phyloP scores from a whole-genome alignment of 2,797 vertebrate species.

The Odontamblyopus rebecca region DNA sequence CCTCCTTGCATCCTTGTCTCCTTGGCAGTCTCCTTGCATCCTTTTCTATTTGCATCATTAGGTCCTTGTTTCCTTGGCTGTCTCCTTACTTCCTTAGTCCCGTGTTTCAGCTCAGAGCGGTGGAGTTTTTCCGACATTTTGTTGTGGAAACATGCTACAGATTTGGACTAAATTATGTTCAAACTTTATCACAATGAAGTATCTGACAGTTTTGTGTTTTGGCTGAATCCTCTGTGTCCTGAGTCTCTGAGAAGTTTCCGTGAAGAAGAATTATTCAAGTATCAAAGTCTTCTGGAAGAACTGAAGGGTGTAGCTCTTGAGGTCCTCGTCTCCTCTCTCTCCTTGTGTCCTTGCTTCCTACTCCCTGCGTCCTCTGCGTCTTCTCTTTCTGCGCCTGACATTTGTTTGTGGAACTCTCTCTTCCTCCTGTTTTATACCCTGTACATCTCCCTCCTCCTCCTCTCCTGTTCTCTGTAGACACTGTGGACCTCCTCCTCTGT shows the following conservation, averaged over 20 bases:
- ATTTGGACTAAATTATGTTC: no score
- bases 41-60: neutral
- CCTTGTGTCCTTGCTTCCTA: conserved; percentile 47
- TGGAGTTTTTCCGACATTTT: no score
- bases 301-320: neutral
- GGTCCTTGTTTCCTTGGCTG: neutral
- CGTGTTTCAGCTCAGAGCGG: no score
- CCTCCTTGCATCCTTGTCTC: no score
- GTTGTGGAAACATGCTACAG: no score
- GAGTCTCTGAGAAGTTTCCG: no score
- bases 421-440: neutral
- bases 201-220: no score
- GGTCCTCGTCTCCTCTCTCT: conserved; percentile 11
- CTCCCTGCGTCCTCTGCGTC: conserved; percentile 29
- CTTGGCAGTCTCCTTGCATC: neutral
- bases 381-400: conserved; percentile 62
- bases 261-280: no score
- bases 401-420: conserved; percentile 1
- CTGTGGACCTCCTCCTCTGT: neutral
- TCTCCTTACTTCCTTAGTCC: neutral
- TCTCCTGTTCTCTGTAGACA: no score
- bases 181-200: no score
- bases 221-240: no score
- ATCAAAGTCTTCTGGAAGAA: no score
- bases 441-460: neutral